Conservation (phyloP, 2,113 vertebrate species). For the Hemiprocne comata region DNA sequence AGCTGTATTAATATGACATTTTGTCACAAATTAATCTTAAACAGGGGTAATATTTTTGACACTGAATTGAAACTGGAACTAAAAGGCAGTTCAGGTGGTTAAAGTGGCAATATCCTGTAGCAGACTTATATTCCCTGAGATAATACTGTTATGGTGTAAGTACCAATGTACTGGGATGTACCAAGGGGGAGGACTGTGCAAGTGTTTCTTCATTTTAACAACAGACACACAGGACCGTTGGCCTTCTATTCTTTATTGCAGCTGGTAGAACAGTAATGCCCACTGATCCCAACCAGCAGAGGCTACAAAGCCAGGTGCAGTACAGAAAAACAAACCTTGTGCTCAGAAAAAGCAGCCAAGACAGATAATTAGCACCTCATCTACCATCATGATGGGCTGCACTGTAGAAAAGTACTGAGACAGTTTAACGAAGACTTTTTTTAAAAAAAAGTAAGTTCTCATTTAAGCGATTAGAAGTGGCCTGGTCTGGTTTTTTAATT, state of each 20-base stretch:
- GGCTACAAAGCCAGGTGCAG: not conserved
- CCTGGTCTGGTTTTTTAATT: slow-evolving; percentile 50
- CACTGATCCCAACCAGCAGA: not conserved
- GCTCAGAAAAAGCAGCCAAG: not conserved
- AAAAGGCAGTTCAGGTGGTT: slow-evolving; percentile 62
- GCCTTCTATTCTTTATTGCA: slow-evolving; percentile 16
- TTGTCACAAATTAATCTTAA: slow-evolving; percentile 68
- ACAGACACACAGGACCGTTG: not conserved
- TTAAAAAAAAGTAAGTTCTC: not conserved
- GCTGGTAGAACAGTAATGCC: not conserved
- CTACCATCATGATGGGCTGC: not conserved
- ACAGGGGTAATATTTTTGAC: slow-evolving; percentile 62
- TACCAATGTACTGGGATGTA: slow-evolving; percentile 9
- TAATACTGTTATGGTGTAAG: slow-evolving; percentile 49
- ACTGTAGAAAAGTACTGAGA: not conserved
- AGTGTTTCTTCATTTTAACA: slow-evolving; percentile 58
- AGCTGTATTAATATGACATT: slow-evolving; percentile 71
- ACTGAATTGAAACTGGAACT: slow-evolving; percentile 38
- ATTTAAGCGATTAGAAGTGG: slow-evolving; percentile 42
- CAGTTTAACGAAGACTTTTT: not conserved
- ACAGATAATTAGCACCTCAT: slow-evolving; percentile 34
- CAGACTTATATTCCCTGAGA: slow-evolving; percentile 49
- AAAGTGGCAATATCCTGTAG: slow-evolving; percentile 53
- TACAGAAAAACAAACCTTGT: not conserved
- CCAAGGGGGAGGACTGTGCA: not conserved